A percentile compares a stretch with the other conserved stretches of the same genome.
phyloP scores from a whole-genome alignment of 2,113 vertebrate genomes.

The Loxodonta africana region DNA sequence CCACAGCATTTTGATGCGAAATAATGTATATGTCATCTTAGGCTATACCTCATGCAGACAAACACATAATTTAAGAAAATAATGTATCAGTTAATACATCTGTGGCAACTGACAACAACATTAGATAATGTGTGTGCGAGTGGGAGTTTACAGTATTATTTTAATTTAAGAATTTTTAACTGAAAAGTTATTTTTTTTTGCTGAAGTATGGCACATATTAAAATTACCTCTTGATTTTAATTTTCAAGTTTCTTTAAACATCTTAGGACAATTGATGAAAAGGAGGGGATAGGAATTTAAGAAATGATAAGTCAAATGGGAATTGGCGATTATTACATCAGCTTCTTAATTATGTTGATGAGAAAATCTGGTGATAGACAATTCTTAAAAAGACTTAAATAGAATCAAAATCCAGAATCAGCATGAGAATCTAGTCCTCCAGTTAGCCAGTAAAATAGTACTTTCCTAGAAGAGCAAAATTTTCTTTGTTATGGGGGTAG shows the following conservation, averaged over 20 bases:
- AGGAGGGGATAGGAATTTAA: neutral
- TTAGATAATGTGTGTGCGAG: neutral
- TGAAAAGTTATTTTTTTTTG: neutral
- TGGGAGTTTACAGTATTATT: neutral
- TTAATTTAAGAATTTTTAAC: neutral
- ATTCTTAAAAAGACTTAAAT: neutral
- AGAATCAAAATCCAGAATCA: neutral
- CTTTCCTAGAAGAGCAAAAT: neutral
- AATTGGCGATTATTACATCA: neutral
- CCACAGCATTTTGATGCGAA: neutral
- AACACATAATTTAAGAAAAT: neutral
- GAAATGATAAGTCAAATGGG: neutral
- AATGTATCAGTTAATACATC: neutral
- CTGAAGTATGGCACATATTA: neutral
- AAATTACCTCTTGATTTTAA: neutral
- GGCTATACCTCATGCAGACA: too few species aligned
- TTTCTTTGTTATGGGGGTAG: neutral
- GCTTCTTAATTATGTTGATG: neutral
- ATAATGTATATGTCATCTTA: too few species aligned
- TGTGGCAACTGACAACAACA: neutral
- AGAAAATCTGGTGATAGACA: neutral
- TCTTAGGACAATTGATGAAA: neutral
- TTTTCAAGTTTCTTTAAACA: neutral
- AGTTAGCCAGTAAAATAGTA: neutral
- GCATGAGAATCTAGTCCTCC: too few species aligned